Percentiles rank a stretch among this genome's conserved stretches.
Evolutionary conservation across 2,113 vertebrate species (phyloP).

Genomic region (Promerops cafer): DNA sequence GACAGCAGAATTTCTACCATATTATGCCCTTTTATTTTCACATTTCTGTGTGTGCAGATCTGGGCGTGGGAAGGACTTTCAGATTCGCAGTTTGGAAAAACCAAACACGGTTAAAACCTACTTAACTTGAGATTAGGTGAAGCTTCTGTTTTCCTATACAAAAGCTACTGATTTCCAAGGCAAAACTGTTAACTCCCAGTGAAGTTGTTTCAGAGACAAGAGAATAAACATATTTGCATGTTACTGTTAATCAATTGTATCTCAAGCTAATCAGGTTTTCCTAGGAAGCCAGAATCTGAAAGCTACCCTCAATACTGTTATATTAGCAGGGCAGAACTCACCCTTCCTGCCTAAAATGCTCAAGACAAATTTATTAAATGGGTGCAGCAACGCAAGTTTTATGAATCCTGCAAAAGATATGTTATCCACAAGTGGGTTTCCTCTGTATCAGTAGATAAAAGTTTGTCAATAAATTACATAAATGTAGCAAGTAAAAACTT

Average conservation of each 20-base stretch:
- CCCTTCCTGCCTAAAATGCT: background rate
- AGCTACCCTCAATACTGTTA: background rate
- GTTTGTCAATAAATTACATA: background rate
- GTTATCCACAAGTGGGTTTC: background rate
- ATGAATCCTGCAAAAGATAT: background rate
- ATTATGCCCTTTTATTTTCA: slow-evolving; percentile 66
- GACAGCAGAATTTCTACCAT: slow-evolving; percentile 58
- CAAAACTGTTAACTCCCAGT: background rate
- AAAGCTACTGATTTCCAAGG: background rate
- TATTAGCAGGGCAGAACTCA: background rate
- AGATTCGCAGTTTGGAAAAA: slow-evolving; percentile 41
- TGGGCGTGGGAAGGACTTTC: background rate
- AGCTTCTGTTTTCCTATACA: background rate
- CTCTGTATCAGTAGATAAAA: background rate
- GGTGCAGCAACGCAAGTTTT: accelerated
- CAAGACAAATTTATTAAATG: background rate
- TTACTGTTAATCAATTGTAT: background rate
- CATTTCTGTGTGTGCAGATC: slow-evolving; percentile 25
- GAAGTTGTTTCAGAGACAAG: background rate
- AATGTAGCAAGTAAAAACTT: background rate
- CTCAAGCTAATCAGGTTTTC: background rate
- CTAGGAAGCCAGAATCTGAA: background rate
- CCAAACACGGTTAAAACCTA: background rate
- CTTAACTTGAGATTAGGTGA: background rate
- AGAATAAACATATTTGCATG: background rate